Percentiles rank a stretch among this genome's conserved stretches.
Conservation (phyloP, 2,797 vertebrate genomes). For the Clarias laeviceps region DNA sequence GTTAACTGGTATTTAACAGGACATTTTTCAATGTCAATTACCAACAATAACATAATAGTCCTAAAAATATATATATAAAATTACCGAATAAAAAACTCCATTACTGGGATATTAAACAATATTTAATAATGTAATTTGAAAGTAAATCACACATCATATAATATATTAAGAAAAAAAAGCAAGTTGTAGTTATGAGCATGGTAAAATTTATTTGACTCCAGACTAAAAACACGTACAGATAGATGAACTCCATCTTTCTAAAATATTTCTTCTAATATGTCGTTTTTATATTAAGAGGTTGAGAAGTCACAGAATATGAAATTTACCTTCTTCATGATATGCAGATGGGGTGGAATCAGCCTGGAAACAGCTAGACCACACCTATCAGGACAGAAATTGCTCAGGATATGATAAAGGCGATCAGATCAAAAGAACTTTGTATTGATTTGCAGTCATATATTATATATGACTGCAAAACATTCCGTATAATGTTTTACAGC, state of each 20-base stretch:
- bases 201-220: neutral
- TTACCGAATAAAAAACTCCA: neutral
- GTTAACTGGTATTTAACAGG: neutral
- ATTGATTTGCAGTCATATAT: neutral
- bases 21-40: neutral
- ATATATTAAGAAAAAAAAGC: neutral
- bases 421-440: neutral
- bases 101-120: neutral
- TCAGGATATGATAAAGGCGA: neutral
- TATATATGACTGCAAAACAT: no score
- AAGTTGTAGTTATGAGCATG: neutral
- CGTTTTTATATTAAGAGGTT: no score
- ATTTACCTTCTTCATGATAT: neutral
- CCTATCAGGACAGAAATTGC: neutral
- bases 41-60: neutral
- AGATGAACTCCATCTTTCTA: neutral
- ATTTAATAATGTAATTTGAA: neutral
- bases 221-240: neutral
- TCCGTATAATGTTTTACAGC: no score
- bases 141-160: neutral
- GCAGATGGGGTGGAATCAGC: neutral
- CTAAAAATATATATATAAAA: neutral
- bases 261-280: neutral
- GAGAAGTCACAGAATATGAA: neutral
- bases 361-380: neutral